phyloP scores from a whole-genome alignment of 2,888 invertebrate species.

The Torymus auratus region DNA sequence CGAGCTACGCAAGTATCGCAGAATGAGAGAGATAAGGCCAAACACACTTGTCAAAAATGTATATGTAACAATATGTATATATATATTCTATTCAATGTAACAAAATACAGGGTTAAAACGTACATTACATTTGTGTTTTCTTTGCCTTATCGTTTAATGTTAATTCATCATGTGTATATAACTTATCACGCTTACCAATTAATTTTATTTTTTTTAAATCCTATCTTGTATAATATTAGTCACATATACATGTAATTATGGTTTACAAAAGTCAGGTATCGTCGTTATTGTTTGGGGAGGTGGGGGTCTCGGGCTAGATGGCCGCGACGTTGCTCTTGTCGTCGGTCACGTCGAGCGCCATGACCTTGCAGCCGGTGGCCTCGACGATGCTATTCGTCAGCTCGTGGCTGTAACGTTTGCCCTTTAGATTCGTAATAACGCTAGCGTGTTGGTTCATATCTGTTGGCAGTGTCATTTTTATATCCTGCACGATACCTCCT shows the following conservation, averaged over 20 bases:
- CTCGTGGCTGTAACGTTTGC: conserved; percentile 81
- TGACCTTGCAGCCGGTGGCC: conserved; percentile 72
- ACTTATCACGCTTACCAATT: conserved; percentile 9
- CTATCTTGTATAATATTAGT: too few relatives aligned
- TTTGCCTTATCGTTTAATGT: too few relatives aligned
- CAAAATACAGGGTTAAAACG: conserved; percentile 51
- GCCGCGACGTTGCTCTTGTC: conserved; percentile 70
- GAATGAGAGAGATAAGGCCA: conserved; percentile 40
- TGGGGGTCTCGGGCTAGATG: conserved; percentile 66
- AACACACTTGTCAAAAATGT: conserved; percentile 45
- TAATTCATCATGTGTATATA: too few relatives aligned
- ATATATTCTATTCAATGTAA: conserved; percentile 52
- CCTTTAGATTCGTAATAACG: conserved; percentile 82
- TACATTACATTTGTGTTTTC: neutral
- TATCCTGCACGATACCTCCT: conserved; percentile 82
- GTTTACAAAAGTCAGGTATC: conserved; percentile 43
- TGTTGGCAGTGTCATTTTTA: conserved; percentile 82
- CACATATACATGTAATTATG: too few relatives aligned
- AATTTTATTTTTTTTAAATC: too few relatives aligned
- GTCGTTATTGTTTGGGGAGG: conserved; percentile 53
- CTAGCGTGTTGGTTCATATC: conserved; percentile 83
- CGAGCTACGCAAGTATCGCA: too few relatives aligned
- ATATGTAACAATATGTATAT: conserved; percentile 55
- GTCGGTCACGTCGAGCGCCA: conserved; percentile 61
- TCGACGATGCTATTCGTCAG: conserved; percentile 80